Evolutionary conservation across 2,888 invertebrate species (phyloP).

Genomic region (Hypsopygia costalis): DNA sequence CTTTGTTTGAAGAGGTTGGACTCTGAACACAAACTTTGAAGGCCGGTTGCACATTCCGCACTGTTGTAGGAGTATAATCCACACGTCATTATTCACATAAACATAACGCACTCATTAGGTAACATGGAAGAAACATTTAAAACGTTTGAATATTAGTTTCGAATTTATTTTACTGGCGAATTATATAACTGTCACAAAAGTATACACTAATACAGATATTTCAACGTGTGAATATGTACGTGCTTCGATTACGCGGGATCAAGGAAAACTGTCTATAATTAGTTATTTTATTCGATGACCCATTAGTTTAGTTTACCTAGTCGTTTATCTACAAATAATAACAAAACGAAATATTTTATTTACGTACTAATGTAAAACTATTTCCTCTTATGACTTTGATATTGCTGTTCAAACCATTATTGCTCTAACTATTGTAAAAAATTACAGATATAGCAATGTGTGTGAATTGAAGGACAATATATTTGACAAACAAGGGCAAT

Average conservation of each 20-base stretch:
- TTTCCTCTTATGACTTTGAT: too few relatives aligned
- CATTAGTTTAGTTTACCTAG: too few relatives aligned
- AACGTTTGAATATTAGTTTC: constrained; percentile 1
- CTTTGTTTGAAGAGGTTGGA: constrained; percentile 37
- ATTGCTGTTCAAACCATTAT: too few relatives aligned
- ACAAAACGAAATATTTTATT: too few relatives aligned
- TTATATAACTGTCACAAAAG: not conserved
- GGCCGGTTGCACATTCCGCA: constrained; percentile 12
- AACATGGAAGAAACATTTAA: not conserved
- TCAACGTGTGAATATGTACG: not conserved
- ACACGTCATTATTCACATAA: constrained; percentile 8
- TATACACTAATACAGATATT: not conserved
- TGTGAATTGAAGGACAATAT: too few relatives aligned
- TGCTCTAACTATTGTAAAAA: too few relatives aligned
- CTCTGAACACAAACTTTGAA: constrained; percentile 28
- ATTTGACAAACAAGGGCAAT: too few relatives aligned
- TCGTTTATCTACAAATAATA: too few relatives aligned
- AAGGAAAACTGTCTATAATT: constrained; percentile 14
- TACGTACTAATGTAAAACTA: too few relatives aligned
- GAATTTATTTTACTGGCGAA: not conserved
- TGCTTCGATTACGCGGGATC: constrained; percentile 1
- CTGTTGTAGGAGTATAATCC: too few relatives aligned
- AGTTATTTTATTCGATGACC: not conserved
- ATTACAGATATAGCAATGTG: too few relatives aligned
- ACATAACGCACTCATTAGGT: constrained; percentile 7